Evolutionary conservation across 2,113 vertebrate genomes (phyloP), one percentile per base, ranked within the genome.

Genomic region (Pyxicephalus adspersus): DNA sequence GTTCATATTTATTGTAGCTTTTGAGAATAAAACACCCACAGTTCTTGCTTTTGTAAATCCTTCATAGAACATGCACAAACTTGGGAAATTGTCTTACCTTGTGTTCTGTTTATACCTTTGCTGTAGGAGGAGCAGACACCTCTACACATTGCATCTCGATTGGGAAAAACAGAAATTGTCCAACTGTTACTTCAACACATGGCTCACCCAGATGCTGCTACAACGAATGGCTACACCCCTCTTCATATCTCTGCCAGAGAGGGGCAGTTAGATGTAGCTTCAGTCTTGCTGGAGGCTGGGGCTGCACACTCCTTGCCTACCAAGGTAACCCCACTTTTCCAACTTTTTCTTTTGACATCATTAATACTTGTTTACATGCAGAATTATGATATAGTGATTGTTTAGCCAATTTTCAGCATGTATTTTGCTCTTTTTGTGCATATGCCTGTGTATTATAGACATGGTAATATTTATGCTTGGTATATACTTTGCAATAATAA

Each of bases 131-230:
- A 99, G 85, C 97, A 99, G 94, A 98, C 97, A 0, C 96, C 98
- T 0, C 91, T 99, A 71, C 98, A 99, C 87, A 99, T 99, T 23
- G 97, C 97, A 0, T 97, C 97, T 26, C 96, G 97, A 64, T 86
- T 99, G 90, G 98, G 98, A 0, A 99, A 99, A 89, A 97, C 97
- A 0, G 98, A 99, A 90, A 99, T 99, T 0, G 97, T 99, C 50
- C 98, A 99, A 81, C 91, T 99, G 57, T 91, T 99, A 61, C 90
- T 99, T 4, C 98, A 99, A 83, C 97, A 99, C 83, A 98, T 99
- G 97, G 97, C 98, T 18, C 96, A 99, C 63, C 98, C 98, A 0
- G 97, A 99, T 3, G 97, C 98, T 0, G 94, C 97, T 60, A 99
- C 98, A 0, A 94, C 93, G 22, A 99, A 98, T 0, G 97, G 98